Conservation (phyloP, 2,113 vertebrate genomes). For the Brevimyrus niger region DNA sequence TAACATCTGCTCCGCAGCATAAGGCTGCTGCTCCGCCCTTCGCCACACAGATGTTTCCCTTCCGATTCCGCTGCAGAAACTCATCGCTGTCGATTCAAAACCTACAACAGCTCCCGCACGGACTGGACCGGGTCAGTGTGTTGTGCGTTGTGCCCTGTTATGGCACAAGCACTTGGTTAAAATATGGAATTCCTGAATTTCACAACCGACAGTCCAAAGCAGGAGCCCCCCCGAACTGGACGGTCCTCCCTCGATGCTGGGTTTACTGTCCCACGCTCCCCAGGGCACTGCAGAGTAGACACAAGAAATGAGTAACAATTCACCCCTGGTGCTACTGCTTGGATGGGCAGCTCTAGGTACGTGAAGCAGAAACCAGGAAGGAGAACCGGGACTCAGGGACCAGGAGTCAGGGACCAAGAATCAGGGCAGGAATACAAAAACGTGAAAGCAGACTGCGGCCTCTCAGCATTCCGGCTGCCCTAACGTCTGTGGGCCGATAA, state of each 20-base stretch:
- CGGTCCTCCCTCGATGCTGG: background rate
- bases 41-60: background rate
- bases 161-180: background rate
- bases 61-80: background rate
- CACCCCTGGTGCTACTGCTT: background rate
- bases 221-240: background rate
- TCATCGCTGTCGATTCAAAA: background rate
- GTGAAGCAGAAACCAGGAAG: background rate
- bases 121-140: background rate
- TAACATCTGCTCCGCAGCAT: slow-evolving; percentile 53
- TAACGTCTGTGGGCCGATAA: background rate
- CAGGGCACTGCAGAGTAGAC: background rate
- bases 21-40: background rate
- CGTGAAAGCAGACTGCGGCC: background rate
- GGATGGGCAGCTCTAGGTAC: background rate
- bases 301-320: background rate
- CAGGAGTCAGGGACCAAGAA: background rate
- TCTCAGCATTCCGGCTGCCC: background rate
- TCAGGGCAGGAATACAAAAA: background rate
- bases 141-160: no score
- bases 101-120: background rate
- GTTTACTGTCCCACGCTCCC: background rate
- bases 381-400: background rate
- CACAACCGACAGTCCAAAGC: background rate
- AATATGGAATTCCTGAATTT: background rate